Conservation (phyloP, 2,113 vertebrate genomes). For the Copsychus sechellarum region DNA sequence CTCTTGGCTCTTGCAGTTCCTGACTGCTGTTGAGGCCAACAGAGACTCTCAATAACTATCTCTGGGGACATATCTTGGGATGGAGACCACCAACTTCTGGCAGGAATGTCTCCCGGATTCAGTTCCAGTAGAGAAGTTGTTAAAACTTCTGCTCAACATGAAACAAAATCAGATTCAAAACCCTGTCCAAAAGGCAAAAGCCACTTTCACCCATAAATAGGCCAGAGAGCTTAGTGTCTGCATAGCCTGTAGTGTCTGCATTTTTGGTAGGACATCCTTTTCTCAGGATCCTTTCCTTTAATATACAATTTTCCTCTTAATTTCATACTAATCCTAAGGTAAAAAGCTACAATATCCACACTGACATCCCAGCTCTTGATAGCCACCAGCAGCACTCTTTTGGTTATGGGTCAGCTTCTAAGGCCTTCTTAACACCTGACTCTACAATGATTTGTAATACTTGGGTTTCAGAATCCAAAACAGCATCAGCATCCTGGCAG, state of each 20-base stretch:
- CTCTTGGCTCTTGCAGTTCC: background rate
- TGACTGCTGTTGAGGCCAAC: background rate
- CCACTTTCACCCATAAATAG: background rate
- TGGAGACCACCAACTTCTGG: background rate
- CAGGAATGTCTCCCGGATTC: background rate
- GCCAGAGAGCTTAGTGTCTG: background rate
- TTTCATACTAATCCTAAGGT: background rate
- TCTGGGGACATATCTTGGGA: background rate
- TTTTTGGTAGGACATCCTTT: background rate
- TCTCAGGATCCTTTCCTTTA: background rate
- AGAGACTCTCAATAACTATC: background rate
- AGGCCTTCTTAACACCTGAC: background rate
- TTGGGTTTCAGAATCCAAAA: background rate
- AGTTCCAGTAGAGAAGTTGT: background rate
- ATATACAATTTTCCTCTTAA: background rate
- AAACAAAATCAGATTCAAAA: background rate
- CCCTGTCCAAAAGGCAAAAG: background rate
- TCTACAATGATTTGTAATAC: background rate
- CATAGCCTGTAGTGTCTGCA: background rate
- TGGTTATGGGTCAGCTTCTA: background rate
- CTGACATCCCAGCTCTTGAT: background rate
- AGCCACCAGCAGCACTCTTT: background rate
- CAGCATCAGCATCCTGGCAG: background rate
- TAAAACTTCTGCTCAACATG: conserved; percentile 9
- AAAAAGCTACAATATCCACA: background rate